Evolutionary conservation across 2,113 vertebrate genomes (phyloP).

Genomic region (Oriolus oriolus): DNA sequence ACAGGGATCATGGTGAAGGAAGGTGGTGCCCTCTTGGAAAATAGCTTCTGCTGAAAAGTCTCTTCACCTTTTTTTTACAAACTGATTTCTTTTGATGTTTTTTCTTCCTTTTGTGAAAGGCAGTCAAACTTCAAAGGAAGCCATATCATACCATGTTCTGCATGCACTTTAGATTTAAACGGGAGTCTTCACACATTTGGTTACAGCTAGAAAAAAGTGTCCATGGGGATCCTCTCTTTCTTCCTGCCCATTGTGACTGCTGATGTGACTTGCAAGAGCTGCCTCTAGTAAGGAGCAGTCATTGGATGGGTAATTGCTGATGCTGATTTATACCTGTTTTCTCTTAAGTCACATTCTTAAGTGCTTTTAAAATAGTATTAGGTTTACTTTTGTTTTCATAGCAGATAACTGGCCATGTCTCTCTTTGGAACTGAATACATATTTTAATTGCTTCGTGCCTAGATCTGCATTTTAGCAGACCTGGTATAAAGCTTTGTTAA

Average conservation of each 20-base stretch:
- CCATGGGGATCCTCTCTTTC: not conserved
- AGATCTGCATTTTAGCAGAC: not conserved
- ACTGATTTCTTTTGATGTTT: not conserved
- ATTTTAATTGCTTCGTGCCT: not conserved
- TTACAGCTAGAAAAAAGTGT: not conserved
- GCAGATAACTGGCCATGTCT: not conserved
- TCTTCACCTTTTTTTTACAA: not conserved
- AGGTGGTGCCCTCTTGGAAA: not conserved
- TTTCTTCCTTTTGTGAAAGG: not conserved
- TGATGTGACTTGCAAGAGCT: not conserved
- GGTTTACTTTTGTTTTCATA: not conserved
- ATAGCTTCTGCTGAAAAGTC: not conserved
- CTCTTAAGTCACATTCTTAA: not conserved
- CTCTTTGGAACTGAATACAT: not conserved
- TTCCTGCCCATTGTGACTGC: not conserved
- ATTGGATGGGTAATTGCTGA: not conserved
- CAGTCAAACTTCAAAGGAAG: not conserved
- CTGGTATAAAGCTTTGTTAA: not conserved
- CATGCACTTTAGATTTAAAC: not conserved
- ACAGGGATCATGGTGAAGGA: not conserved
- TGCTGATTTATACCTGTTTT: not conserved
- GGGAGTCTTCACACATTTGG: not conserved
- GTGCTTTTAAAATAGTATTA: not conserved
- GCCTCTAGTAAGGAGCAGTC: not conserved
- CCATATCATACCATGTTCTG: rapidly evolving